A percentile compares a stretch with the other conserved stretches of the same genome.
Evolutionary conservation across 2,113 vertebrate genomes (phyloP).

Genomic region (Microtus oregoni): DNA sequence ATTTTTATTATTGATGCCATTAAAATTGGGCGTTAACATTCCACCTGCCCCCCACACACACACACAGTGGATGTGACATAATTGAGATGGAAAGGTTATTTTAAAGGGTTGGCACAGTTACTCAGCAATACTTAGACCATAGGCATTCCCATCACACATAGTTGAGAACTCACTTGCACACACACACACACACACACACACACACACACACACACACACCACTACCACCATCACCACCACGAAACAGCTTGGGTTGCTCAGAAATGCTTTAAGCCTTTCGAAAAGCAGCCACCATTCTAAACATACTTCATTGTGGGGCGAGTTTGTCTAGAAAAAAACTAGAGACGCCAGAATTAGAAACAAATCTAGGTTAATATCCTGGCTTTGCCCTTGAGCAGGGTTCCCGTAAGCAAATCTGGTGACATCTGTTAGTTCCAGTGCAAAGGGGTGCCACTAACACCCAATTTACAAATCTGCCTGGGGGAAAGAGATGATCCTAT

Average conservation of each 20-base stretch:
- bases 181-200: neutral
- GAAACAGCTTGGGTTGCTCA: neutral
- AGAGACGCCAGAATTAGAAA: neutral
- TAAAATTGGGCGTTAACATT: conserved; percentile 34
- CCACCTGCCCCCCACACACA: neutral
- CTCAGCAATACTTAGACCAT: neutral
- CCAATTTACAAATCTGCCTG: neutral
- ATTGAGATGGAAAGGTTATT: neutral
- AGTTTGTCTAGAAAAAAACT: neutral
- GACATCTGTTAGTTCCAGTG: neutral
- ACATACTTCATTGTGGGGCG: neutral
- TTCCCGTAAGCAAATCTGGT: conserved; percentile 1
- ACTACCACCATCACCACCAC: no score
- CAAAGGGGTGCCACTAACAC: neutral
- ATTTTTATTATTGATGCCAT: conserved; percentile 5
- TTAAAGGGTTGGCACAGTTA: neutral
- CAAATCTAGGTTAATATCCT: conserved; percentile 43
- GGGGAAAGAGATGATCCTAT: neutral
- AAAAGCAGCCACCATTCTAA: neutral
- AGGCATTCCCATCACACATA: neutral
- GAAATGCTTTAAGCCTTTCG: neutral
- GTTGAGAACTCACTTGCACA: neutral
- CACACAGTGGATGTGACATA: neutral
- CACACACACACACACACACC: neutral
- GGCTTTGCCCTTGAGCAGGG: conserved; percentile 41